Conservation (phyloP, 2,888 invertebrate genomes). For the Volucella bombylans region DNA sequence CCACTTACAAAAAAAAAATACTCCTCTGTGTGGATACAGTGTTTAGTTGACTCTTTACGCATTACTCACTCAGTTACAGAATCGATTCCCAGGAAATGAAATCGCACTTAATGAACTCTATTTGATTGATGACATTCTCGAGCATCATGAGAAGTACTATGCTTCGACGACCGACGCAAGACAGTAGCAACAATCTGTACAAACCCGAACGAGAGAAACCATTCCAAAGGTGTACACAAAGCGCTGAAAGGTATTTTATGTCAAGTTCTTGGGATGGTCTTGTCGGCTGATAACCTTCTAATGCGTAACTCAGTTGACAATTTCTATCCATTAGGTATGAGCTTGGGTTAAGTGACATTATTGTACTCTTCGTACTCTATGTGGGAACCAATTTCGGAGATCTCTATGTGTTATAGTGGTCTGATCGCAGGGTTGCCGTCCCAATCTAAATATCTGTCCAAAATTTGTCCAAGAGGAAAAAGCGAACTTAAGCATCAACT, state of each 20-base stretch:
- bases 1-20: no score
- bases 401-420: no score
- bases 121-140: constrained; percentile 67
- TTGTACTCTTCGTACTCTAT: constrained; percentile 18
- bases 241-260: constrained; percentile 72
- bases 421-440: no score
- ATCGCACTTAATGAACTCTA: constrained; percentile 59
- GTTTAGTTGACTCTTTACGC: no score
- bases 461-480: no score
- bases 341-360: constrained; percentile 42
- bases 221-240: constrained; percentile 42
- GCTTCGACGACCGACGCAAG: constrained; percentile 25
- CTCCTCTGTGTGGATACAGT: no score
- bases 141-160: constrained; percentile 11
- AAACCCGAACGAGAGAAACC: constrained; percentile 38
- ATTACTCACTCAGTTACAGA: background rate
- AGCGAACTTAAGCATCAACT: no score
- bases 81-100: constrained; percentile 58
- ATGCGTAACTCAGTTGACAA: constrained; percentile 72
- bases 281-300: constrained; percentile 67
- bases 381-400: background rate
- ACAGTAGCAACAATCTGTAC: constrained; percentile 62
- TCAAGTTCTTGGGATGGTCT: constrained; percentile 68
- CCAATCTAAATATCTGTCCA: no score
- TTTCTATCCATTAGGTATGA: constrained; percentile 66